Evolutionary conservation across 1,140 invertebrate species (phyloP), one percentile per base, ranked within the genome.

Genomic region (Micrasema minimum): DNA sequence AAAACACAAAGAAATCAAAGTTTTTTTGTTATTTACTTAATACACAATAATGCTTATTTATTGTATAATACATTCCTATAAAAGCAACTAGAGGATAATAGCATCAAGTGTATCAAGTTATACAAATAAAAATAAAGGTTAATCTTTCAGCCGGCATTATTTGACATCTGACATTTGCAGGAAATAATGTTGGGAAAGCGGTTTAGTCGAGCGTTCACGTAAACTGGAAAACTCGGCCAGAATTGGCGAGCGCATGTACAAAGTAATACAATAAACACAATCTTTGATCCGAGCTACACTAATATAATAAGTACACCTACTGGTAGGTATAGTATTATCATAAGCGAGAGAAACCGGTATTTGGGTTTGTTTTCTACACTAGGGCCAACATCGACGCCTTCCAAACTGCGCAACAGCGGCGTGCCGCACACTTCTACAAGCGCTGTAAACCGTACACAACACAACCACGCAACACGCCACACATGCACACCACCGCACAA

Each of bases 361-460:
- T 59, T 22, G 50, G 65, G 65, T 46, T 59, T 59, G 53, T 68
- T 59, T 68, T 46, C 14, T 45, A 53, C 35, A 66, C 23, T 22
- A 20, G 38, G 59, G 59, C 38, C 18, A 43, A 62, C 55, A 41
- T n/a, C 38, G 43, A n/a, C 62, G 31, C 18, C 18, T 7, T 16
- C 22, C 2, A 9, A 20, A 66, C 64, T 66, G 64, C 64, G 64
- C 64, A 50, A 51, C 64, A 51, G 26, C 11, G 26, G 26, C 26
- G 26, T 7, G 26, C 7, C 26, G 26, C 26, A 31, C 26, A 31
- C 26, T 31, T 31, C 3, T 31, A 31, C 26, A 31, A 31, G 12
- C 26, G 23, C 11, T 14, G 41, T 46, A 18, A 6, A 9, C 5
- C 57, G 10, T 61, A 41, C 12, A 61, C 14, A 46, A 37, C 18